Evolutionary conservation across 2,113 vertebrate species (phyloP).

Genomic region (Lophochroa leadbeateri): DNA sequence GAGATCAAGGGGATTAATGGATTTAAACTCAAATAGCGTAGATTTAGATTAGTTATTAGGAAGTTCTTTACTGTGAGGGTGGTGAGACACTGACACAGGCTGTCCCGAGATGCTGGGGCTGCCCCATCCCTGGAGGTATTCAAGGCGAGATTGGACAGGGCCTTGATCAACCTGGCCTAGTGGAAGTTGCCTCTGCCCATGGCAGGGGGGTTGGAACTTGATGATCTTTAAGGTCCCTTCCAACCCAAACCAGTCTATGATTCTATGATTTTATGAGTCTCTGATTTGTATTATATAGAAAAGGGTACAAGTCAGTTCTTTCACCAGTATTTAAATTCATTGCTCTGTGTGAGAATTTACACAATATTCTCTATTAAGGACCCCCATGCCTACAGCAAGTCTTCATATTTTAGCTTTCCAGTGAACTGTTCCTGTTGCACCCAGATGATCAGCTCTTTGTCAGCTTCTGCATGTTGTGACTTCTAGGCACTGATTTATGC

Average conservation of each 20-base stretch:
- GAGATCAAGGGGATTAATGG: background rate
- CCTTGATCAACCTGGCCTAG: background rate
- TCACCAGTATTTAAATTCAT: background rate
- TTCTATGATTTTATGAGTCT: background rate
- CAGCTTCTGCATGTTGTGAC: fast-evolving
- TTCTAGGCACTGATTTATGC: background rate
- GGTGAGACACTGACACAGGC: background rate
- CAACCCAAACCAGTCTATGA: background rate
- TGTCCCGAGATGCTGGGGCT: background rate
- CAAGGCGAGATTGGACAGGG: background rate
- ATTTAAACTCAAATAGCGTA: background rate
- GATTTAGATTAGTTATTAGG: background rate
- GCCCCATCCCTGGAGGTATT: background rate
- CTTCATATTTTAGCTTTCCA: background rate
- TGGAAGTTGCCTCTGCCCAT: background rate
- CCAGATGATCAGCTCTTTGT: background rate
- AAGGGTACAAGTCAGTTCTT: background rate
- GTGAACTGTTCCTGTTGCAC: background rate
- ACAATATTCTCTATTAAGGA: background rate
- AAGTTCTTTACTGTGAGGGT: background rate
- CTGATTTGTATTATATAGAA: background rate
- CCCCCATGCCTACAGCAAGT: background rate
- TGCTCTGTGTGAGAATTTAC: background rate
- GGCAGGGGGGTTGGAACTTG: background rate
- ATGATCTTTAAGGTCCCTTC: background rate